Conservation (phyloP, 2,888 invertebrate genomes). For the Desoria tigrina region DNA sequence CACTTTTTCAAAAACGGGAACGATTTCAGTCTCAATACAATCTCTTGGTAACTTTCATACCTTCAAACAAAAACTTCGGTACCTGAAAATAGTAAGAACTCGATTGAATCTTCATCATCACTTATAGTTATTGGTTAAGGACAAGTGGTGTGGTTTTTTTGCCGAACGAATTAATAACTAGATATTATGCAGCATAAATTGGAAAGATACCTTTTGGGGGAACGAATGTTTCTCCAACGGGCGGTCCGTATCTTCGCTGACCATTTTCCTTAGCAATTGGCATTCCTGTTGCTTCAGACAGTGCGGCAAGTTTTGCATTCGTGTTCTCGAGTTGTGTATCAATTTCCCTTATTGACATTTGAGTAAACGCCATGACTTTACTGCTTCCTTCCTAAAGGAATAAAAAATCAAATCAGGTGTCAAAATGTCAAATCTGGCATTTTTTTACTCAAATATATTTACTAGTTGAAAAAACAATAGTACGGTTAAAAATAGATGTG, state of each 20-base stretch:
- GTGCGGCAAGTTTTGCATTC: constrained; percentile 4
- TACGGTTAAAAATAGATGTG: too few relatives aligned
- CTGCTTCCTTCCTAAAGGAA: too few relatives aligned
- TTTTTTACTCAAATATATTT: too few relatives aligned
- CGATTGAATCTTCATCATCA: too few relatives aligned
- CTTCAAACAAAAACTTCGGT: constrained; percentile 73
- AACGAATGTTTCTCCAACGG: constrained; percentile 60
- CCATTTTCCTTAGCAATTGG: constrained; percentile 73
- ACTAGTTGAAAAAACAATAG: too few relatives aligned
- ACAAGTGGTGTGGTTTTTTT: not conserved
- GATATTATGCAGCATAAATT: too few relatives aligned
- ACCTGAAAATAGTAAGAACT: constrained; percentile 37
- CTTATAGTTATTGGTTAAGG: not conserved
- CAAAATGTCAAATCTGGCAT: too few relatives aligned
- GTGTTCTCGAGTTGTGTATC: not conserved
- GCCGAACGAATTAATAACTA: not conserved
- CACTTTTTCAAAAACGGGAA: constrained; percentile 68
- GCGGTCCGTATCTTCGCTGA: constrained; percentile 72
- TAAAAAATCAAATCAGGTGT: too few relatives aligned
- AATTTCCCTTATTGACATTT: not conserved
- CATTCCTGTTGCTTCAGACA: constrained; percentile 35
- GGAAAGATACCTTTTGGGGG: constrained; percentile 59
- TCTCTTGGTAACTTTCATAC: constrained; percentile 77
- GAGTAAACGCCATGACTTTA: not conserved
- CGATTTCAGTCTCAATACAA: constrained; percentile 71